Evolutionary conservation across 2,888 invertebrate species (phyloP), one percentile per base, ranked within the genome.

Genomic region (Cordylochernes scorpioides): DNA sequence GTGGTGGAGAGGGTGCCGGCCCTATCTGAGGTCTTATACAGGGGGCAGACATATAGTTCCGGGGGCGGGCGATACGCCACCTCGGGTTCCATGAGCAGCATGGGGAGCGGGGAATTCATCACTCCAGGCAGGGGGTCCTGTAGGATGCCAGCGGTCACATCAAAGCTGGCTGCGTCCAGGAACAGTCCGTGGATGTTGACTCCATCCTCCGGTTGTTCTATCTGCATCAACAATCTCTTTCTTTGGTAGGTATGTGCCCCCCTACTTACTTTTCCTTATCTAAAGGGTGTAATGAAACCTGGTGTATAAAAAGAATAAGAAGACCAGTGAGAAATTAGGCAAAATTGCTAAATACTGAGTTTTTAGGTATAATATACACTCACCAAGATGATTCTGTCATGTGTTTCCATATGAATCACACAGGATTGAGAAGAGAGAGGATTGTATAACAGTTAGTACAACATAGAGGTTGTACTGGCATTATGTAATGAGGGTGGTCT

Each of bases 81-180:
- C 29, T 42, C 39, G 1, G 75, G 74, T 38, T 64, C 51, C 49
- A 75, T 61, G 52, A 62, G 61, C 36, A 66, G 48, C 22, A 67
- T 67, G 3, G 74, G 74, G 35, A 75, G 52, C 1, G 65, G 57
- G 3, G 72, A 67, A 53, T 68, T 68, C 60, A 72, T 68, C 58
- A 73, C 69, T 31, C 74, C 72, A 64, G 47, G 35, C 45, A 51
- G 34, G 3, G 52, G 44, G 38, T 17, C 29, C 12, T 15, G 13
- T n/a, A 29, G 30, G 8, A 14, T 21, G 3, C n/a, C 17, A 10
- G 12, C 9, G 5, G 12, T 10, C 17, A 25, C 19, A 16, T 38
- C 29, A 52, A 53, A 55, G 6, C 49, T 42, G 41, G 47, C 52
- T 7, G 53, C 53, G 33, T 55, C 55, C 46, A 50, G 51, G 40